phyloP scores from a whole-genome alignment of 2,888 invertebrate genomes.

The Coecobrya sp. region DNA sequence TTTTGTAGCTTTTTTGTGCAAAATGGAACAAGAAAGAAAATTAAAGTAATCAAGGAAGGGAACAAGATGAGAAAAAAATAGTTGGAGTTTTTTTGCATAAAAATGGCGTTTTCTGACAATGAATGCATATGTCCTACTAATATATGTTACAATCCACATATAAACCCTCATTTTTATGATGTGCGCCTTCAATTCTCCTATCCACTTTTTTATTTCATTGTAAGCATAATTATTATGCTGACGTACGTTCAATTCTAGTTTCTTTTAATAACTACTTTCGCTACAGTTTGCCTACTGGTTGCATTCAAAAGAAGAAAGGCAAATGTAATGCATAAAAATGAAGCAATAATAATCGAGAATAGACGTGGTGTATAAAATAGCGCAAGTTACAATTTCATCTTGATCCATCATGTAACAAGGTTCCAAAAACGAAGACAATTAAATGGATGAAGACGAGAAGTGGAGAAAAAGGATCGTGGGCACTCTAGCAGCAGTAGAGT shows the following conservation, averaged over 20 bases:
- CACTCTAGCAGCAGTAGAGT: not conserved
- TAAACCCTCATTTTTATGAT: too few relatives aligned
- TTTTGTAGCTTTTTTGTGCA: not conserved
- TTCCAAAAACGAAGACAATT: conserved; percentile 40
- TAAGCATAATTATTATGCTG: not conserved
- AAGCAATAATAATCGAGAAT: not conserved
- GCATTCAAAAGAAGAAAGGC: not conserved
- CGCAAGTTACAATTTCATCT: too few relatives aligned
- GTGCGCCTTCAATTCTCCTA: not conserved
- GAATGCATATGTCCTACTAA: not conserved
- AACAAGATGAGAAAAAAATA: conserved; percentile 47
- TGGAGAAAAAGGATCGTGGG: not conserved
- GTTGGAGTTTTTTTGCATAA: conserved; percentile 38
- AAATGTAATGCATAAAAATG: not conserved
- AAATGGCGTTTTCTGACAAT: not conserved
- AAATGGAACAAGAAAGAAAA: conserved; percentile 12
- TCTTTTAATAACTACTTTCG: not conserved
- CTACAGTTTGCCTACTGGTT: not conserved
- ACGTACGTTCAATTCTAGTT: not conserved
- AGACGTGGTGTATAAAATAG: not conserved
- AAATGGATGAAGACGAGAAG: conserved; percentile 37
- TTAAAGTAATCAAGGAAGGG: conserved; percentile 55
- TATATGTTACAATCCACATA: too few relatives aligned
- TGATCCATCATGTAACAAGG: not conserved
- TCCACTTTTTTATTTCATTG: not conserved